Base-by-base conservation (phyloP, 1,140 invertebrate genomes). In the Nixonia krombeini region DNA sequence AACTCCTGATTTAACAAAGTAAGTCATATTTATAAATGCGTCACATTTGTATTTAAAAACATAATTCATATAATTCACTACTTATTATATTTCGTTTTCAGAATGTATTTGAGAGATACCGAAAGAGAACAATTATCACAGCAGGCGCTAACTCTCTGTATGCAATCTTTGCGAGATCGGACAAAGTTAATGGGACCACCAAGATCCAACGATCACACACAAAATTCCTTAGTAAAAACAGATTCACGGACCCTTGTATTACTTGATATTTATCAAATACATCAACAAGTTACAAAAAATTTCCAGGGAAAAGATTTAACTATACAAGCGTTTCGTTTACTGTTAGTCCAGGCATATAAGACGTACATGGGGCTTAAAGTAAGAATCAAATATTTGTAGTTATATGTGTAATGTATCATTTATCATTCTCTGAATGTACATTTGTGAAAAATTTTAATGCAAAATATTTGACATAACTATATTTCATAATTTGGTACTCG, bases 1-100 rank as follows among this genome's bases (percentile, higher is more conserved):
- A 77, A 90, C 87, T 38, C 95, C 95, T 1, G 95, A 96, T 59
- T 83, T 88, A 0, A 94, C 93, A 65, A 96, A 94, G 90, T 94
- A 89, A 79, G 82, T 70, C 31, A 17, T 33, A 45, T 49, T 18
- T 9, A 21, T 4, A 13, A 49, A 41, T 68, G 41, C 47, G 13
- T n/a, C n/a, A n/a, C n/a, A n/a, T n/a, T n/a, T n/a, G n/a, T n/a
- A n/a, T n/a, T n/a, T n/a, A n/a, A n/a, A n/a, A n/a, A n/a, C n/a
- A n/a, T 42, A 33, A 16, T 61, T n/a, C n/a, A 33, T 25, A 16
- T 8, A 9, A 42, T 51, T 45, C 44, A n/a, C n/a, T n/a, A n/a
- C n/a, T n/a, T n/a, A n/a, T n/a, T n/a, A n/a, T n/a, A n/a, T n/a
- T n/a, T n/a, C n/a, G n/a, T 37, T 21, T 47, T 0, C 12, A 91